A percentile compares a stretch with the other conserved stretches of the same genome.
Evolutionary conservation across 2,797 vertebrate species (phyloP).

Genomic region (Salarias fasciatus): DNA sequence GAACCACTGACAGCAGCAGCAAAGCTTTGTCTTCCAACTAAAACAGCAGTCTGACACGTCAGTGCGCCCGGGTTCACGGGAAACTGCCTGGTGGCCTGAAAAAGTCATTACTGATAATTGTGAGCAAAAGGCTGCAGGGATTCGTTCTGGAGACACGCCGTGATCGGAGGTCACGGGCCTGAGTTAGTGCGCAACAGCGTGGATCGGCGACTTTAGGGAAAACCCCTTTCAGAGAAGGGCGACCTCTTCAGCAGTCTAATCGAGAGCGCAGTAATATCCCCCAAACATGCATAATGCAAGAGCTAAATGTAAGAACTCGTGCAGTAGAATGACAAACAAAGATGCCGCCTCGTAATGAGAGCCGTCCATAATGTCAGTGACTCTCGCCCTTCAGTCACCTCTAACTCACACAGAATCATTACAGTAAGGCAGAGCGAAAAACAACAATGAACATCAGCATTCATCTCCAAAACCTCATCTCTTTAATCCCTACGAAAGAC

Average conservation of each 20-base stretch:
- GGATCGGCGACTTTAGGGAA: conserved; percentile 39
- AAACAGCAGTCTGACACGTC: conserved; percentile 11
- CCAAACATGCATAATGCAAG: conserved; percentile 65
- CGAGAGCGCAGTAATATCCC: conserved; percentile 53
- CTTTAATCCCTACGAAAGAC: neutral
- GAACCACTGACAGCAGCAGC: neutral
- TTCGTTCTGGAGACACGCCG: conserved; percentile 35
- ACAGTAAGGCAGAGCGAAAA: neutral
- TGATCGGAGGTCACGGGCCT: conserved; percentile 15
- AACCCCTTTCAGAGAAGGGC: conserved; percentile 35
- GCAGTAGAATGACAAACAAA: conserved; percentile 51
- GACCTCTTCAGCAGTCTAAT: conserved; percentile 50
- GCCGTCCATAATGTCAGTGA: conserved; percentile 9
- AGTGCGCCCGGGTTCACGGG: conserved; percentile 35
- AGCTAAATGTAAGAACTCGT: conserved; percentile 59
- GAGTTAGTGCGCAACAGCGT: neutral
- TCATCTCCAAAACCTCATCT: neutral
- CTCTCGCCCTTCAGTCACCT: conserved; percentile 13
- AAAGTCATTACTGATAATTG: conserved; percentile 59
- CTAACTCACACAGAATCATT: conserved; percentile 9
- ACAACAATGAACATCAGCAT: neutral
- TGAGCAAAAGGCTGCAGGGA: conserved; percentile 44
- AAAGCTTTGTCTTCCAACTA: conserved; percentile 12
- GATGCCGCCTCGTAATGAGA: conserved; percentile 33
- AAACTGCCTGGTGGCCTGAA: conserved; percentile 39